Base-by-base conservation (phyloP, 2,113 vertebrate genomes). In the Hystrix brachyura region DNA sequence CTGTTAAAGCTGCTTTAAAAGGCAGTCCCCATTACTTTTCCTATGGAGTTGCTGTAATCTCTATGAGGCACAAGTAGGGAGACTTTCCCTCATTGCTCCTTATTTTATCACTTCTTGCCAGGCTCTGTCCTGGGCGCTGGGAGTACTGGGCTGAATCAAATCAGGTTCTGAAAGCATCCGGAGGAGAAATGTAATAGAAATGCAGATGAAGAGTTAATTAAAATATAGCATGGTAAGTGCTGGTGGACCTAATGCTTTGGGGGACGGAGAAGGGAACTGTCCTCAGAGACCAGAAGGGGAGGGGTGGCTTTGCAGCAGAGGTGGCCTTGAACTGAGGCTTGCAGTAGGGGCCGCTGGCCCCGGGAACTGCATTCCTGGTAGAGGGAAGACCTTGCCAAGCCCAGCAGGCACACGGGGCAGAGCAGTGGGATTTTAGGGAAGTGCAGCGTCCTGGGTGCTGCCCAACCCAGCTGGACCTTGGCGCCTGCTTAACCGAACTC, bases 41-140 rank as follows among this genome's bases (percentile, higher is more conserved):
- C 19, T 1, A 0, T 34, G 46, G n/a, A 85, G 60, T 69, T 82
- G 38, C 87, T 32, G 4, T 64, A 0, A 10, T 88, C 72, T 94
- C 67, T 32, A 1, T 32, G 71, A 71, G 71, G 38, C 1, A 14
- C 46, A 64, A 2, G 83, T 21, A 82, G 48, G 89, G 59, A 72
- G 21, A 53, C 64, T 65, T 71, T 76, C 27, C 59, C 76, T 82
- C 38, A 14, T 27, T 7, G 12, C 18, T 43, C 32, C 76, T 67
- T 19, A 25, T 32, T 91, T 87, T 60, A 74, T 79, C 46, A 38
- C 62, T 89, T 95, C 83, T 93, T 83, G 48, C 85, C 60, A 55
- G 59, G 17, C 89, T 87, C 57, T 94, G 72, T 74, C 83, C 94
- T 94, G 87, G 92, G 72, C 29, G 5, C 82, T 67, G 71, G 87